phyloP scores from a whole-genome alignment of 2,888 invertebrate genomes.

The Drosophila fulvimacula region DNA sequence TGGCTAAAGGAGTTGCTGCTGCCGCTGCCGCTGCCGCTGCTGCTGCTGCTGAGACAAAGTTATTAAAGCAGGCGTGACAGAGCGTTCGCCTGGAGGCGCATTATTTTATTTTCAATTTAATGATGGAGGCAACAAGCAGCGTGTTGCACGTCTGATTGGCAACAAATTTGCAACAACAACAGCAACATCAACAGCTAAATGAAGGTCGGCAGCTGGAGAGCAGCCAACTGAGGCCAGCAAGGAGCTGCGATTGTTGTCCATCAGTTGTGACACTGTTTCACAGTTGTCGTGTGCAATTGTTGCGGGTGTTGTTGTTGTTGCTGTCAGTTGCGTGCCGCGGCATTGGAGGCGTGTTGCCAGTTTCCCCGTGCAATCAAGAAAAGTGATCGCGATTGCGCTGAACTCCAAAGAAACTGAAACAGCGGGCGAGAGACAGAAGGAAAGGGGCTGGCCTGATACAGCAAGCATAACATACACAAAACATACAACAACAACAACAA shows the following conservation, averaged over 20 bases:
- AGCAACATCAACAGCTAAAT: conserved; percentile 30
- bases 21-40: too few relatives aligned
- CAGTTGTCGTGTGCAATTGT: conserved; percentile 61
- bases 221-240: conserved; percentile 1
- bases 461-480: conserved; percentile 40
- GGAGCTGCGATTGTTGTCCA: conserved; percentile 47
- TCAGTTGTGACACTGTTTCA: conserved; percentile 62
- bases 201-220: conserved; percentile 33
- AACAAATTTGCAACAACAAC: conserved; percentile 50
- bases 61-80: conserved; percentile 74
- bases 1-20: background rate
- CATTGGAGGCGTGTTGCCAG: conserved; percentile 74
- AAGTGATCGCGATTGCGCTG: conserved; percentile 78
- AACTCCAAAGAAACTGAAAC: conserved; percentile 60
- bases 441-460: conserved; percentile 11
- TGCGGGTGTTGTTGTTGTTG: conserved; percentile 48
- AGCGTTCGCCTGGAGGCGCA: conserved; percentile 47
- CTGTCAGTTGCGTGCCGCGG: conserved; percentile 68
- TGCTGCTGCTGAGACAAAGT: conserved; percentile 56
- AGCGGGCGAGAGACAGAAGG: background rate
- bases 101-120: conserved; percentile 80
- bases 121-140: conserved; percentile 61
- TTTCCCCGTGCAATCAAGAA: conserved; percentile 68
- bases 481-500: conserved; percentile 25
- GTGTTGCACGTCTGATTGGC: conserved; percentile 59